A percentile compares a stretch with the other conserved stretches of the same genome.
Conservation (phyloP, 1,140 invertebrate genomes). For the Apis laboriosa region DNA sequence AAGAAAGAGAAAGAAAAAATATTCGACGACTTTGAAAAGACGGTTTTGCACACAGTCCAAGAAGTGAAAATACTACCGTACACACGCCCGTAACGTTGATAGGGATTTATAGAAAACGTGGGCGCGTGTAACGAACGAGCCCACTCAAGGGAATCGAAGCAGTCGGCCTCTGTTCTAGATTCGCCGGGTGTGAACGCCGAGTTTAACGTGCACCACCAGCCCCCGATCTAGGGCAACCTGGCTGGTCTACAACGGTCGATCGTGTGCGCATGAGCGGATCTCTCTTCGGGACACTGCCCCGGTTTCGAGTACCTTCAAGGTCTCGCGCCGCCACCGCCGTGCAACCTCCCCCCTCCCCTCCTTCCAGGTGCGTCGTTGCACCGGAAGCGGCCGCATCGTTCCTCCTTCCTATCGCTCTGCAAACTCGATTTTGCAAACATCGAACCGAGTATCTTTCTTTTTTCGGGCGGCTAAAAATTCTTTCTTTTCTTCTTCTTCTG, state of each 20-base stretch:
- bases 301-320: conserved; percentile 78
- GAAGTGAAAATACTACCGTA: not conserved
- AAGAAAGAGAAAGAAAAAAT: too few species aligned
- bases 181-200: conserved; percentile 44
- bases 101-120: conserved; percentile 53
- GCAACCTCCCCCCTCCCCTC: conserved; percentile 32
- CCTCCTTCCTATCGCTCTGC: not conserved
- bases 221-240: conserved; percentile 73
- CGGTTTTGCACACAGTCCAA: too few species aligned
- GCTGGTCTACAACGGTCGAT: conserved; percentile 47
- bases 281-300: conserved; percentile 72
- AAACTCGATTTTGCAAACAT: not conserved
- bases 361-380: conserved; percentile 50
- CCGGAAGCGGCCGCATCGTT: conserved; percentile 46
- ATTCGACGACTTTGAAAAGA: too few species aligned
- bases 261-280: conserved; percentile 61
- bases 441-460: not conserved
- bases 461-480: not conserved
- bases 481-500: too few species aligned
- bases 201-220: conserved; percentile 53
- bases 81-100: not conserved
- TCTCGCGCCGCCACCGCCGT: conserved; percentile 61
- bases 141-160: conserved; percentile 55
- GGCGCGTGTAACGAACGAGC: conserved; percentile 48
- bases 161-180: conserved; percentile 63